Evolutionary conservation across 2,113 vertebrate species (phyloP), one percentile per base, ranked within the genome.

Genomic region (Triplophysa tibetana): DNA sequence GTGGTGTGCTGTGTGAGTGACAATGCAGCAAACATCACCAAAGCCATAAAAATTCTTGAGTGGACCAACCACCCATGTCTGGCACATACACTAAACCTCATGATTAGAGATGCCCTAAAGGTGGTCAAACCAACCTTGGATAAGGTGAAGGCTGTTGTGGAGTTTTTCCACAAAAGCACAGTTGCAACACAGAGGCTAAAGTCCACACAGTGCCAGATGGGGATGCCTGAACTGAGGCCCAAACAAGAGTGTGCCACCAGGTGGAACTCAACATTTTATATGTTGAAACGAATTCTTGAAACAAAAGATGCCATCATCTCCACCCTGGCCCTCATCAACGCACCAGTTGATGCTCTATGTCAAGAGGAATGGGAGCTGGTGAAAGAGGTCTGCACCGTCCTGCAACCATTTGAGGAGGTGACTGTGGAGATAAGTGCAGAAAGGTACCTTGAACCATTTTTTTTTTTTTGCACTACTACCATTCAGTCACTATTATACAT

Each of bases 11-110:
- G 81, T 83, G 68, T 84, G 11, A 81, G 6, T 68, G 82, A 85
- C 21, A 89, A 81, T 65, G 75, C 85, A 48, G 82, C 81, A 12
- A 86, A 86, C 70, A 79, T 85, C 16, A 78, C 78, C 1, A 81
- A 80, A 73, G 64, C 77, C 11, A 79, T 79, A 7, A 68, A 69
- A 43, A 75, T 19, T 2, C 6, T 79, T n/a, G 75, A 81, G 33
- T 76, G 77, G 66, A 65, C 56, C n/a, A 78, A 80, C 23, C 73
- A 33, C 33, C 78, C 82, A 70, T 83, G 82, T 58, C 72, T 80
- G n/a, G 72, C 43, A 13, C 63, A 81, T 43, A 78, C 70, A 74
- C 60, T 85, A 4, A 78, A 75, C 54, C 1, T 79, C 21, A 5
- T 81, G 24, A 24, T 81, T 24, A 80, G 38, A 75, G 65, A 82